A percentile compares a stretch with the other conserved stretches of the same genome.
phyloP scores from a whole-genome alignment of 2,113 vertebrate genomes.

The Eleginops maclovinus region DNA sequence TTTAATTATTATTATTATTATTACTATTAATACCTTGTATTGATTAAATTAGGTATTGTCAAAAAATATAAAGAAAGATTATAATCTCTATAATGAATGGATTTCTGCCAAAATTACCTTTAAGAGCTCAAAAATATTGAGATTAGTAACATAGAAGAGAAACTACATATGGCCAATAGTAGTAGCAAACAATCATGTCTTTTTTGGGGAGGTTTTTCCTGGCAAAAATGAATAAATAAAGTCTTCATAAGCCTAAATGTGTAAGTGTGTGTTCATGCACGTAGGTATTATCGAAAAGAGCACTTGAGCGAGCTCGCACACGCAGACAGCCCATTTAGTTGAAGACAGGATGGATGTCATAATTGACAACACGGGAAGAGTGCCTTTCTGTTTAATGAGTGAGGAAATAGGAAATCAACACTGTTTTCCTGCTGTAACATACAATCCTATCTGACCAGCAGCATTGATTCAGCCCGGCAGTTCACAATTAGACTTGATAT shows the following conservation, averaged over 20 bases:
- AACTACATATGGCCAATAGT: background rate
- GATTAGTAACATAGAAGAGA: background rate
- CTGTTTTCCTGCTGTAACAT: conserved; percentile 43
- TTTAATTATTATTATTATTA: too few relatives aligned
- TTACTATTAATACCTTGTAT: too few relatives aligned
- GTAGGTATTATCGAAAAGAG: background rate
- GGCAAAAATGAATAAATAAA: background rate
- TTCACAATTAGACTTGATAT: conserved; percentile 64
- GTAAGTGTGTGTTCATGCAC: background rate
- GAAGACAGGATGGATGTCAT: conserved; percentile 31
- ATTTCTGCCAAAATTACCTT: background rate
- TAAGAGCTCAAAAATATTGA: background rate
- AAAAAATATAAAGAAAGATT: background rate
- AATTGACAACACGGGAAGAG: conserved; percentile 57
- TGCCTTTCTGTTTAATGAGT: conserved; percentile 55
- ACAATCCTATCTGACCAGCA: conserved; percentile 40
- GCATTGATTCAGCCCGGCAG: conserved; percentile 58
- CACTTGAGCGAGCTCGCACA: background rate
- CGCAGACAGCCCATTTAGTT: conserved; percentile 1
- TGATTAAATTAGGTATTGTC: too few relatives aligned
- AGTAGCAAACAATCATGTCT: background rate
- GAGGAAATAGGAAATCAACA: conserved; percentile 66
- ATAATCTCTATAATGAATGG: background rate
- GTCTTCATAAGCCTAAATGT: background rate
- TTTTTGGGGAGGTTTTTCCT: background rate